Conservation (phyloP, 2,888 invertebrate species). For the Enchytraeus crypticus region DNA sequence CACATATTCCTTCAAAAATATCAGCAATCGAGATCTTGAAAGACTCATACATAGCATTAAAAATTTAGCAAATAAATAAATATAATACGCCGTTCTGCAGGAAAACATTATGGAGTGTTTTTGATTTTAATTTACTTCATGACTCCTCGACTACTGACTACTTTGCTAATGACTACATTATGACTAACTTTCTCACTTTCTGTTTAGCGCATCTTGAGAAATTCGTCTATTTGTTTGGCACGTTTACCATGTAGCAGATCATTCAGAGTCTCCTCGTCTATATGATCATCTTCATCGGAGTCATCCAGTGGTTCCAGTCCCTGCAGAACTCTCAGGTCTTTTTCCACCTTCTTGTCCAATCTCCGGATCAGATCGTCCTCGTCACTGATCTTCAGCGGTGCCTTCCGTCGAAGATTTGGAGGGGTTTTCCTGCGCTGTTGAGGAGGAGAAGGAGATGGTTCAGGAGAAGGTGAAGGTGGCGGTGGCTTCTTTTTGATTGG, state of each 20-base stretch:
- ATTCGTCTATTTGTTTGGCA: background rate
- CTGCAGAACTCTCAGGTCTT: background rate
- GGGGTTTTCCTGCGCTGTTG: background rate
- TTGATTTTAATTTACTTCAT: no score
- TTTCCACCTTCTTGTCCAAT: background rate
- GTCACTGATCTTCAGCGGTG: background rate
- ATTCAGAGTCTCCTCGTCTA: conserved; percentile 1
- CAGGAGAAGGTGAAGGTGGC: background rate
- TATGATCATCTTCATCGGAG: background rate
- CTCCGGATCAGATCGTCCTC: background rate
- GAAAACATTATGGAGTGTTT: no score
- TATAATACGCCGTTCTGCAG: no score
- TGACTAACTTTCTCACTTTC: no score
- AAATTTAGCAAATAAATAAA: no score
- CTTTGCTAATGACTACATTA: no score
- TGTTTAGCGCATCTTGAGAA: background rate
- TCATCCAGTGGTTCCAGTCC: background rate
- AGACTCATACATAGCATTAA: no score
- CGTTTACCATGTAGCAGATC: background rate
- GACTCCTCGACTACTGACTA: no score
- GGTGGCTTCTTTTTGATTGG: no score
- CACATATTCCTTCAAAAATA: no score
- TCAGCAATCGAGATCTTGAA: no score
- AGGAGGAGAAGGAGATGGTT: background rate
- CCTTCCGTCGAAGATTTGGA: background rate